phyloP scores from a whole-genome alignment of 2,888 invertebrate species.

The Amphiduros pacificus region DNA sequence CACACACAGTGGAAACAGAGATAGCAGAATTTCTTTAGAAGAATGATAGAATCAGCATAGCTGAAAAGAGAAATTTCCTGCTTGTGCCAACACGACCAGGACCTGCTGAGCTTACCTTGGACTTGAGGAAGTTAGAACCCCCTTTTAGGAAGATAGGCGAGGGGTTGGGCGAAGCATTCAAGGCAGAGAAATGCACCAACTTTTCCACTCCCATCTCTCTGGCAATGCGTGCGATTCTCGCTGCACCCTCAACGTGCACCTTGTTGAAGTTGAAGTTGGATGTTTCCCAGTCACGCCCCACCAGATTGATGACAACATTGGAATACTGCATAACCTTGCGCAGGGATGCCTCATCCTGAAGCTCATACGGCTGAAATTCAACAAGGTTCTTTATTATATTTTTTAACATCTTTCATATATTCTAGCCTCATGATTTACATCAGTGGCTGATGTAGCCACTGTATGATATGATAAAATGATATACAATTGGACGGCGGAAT shows the following conservation, averaged over 20 bases:
- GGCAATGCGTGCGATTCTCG: constrained; percentile 76
- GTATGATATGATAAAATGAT: no score
- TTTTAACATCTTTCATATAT: no score
- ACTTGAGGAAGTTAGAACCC: constrained; percentile 63
- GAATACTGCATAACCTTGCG: constrained; percentile 81
- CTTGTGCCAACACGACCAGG: no score
- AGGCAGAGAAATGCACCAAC: constrained; percentile 87
- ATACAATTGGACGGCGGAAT: no score
- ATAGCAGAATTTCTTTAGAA: no score
- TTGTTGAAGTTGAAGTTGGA: constrained; percentile 81
- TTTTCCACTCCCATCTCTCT: constrained; percentile 82
- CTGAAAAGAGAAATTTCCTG: not conserved
- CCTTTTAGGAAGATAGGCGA: constrained; percentile 68
- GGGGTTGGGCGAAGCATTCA: constrained; percentile 78
- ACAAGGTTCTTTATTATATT: no score
- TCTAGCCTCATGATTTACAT: no score
- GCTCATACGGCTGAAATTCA: constrained; percentile 72
- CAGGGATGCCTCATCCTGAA: constrained; percentile 85
- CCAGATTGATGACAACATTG: constrained; percentile 92
- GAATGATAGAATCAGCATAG: no score
- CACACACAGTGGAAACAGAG: no score
- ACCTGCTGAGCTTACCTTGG: constrained; percentile 42
- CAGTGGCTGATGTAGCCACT: no score
- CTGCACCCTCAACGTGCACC: constrained; percentile 84
- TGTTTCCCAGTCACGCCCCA: constrained; percentile 91